These are phyloP conservation scores for Chloroclysta siterata DNA, from an alignment of 2,888 invertebrate genomes.

Conservation along the genomic window DNA sequence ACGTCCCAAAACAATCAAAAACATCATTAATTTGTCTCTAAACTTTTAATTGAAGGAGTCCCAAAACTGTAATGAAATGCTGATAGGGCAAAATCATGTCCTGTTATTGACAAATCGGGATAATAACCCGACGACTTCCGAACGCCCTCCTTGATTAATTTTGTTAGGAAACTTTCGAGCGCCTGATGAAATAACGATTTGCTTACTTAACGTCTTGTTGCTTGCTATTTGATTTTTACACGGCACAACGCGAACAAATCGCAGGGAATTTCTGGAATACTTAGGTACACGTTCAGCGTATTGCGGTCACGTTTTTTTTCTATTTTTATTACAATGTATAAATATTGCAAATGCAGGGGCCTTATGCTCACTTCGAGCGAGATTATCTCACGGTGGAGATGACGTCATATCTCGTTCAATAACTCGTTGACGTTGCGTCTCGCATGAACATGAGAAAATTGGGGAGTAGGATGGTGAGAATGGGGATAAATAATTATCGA, in stretches of 20 bases:
- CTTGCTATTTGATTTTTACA: conserved; percentile 21
- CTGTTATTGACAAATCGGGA: conserved; percentile 50
- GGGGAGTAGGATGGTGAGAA: too few relatives aligned
- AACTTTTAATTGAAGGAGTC: conserved; percentile 53
- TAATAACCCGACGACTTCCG: conserved; percentile 39
- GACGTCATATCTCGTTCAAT: too few relatives aligned
- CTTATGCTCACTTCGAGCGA: too few relatives aligned
- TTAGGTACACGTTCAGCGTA: too few relatives aligned
- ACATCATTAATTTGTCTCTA: conserved; percentile 42
- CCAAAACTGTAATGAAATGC: conserved; percentile 27
- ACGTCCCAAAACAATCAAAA: conserved; percentile 31
- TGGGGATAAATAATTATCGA: too few relatives aligned
- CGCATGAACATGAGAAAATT: too few relatives aligned
- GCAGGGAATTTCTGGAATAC: too few relatives aligned
- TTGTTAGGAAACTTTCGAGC: conserved; percentile 20
- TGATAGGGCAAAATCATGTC: conserved; percentile 29
- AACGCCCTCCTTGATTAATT: conserved; percentile 46
- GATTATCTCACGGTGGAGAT: too few relatives aligned
- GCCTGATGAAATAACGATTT: conserved; percentile 14
- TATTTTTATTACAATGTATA: too few relatives aligned
- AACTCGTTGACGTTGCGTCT: too few relatives aligned
- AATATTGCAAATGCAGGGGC: too few relatives aligned
- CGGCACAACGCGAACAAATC: conserved; percentile 6
- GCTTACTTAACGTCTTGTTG: neutral
- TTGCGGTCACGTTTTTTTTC: too few relatives aligned